phyloP scores from a whole-genome alignment of 2,888 invertebrate species.

The Pharmacophagus antenor region DNA sequence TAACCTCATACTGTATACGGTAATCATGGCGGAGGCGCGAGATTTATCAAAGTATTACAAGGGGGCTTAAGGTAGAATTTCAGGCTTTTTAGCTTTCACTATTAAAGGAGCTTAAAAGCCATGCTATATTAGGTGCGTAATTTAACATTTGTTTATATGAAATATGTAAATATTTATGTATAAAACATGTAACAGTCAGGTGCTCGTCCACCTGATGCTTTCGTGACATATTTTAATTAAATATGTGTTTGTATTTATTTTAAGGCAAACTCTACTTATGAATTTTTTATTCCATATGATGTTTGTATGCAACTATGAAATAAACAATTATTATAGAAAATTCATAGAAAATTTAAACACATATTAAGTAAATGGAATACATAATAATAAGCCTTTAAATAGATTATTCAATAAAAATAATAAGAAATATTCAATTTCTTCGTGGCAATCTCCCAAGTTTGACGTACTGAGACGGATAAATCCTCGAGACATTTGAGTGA shows the following conservation, averaged over 20 bases:
- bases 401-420: neutral
- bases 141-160: slow-evolving; percentile 14
- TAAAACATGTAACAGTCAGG: too few species aligned
- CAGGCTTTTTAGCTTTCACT: slow-evolving; percentile 48
- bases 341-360: too few species aligned
- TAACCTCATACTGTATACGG: slow-evolving; percentile 64
- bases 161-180: too few species aligned
- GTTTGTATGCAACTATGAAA: too few species aligned
- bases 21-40: slow-evolving; percentile 64
- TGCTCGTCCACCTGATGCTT: too few species aligned
- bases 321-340: too few species aligned
- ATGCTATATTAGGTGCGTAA: slow-evolving; percentile 13
- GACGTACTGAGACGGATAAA: neutral
- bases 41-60: slow-evolving; percentile 61
- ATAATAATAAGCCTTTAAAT: neutral
- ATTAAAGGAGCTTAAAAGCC: slow-evolving; percentile 26
- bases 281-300: too few species aligned
- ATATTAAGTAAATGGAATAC: neutral
- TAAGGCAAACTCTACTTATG: too few species aligned
- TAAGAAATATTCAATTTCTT: neutral
- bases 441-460: neutral
- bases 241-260: too few species aligned
- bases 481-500: slow-evolving; percentile 6
- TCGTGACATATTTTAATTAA: too few species aligned
- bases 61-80: slow-evolving; percentile 65